Evolutionary conservation across 1,140 invertebrate genomes (phyloP).

Genomic region (Leptinotarsa defecta): DNA sequence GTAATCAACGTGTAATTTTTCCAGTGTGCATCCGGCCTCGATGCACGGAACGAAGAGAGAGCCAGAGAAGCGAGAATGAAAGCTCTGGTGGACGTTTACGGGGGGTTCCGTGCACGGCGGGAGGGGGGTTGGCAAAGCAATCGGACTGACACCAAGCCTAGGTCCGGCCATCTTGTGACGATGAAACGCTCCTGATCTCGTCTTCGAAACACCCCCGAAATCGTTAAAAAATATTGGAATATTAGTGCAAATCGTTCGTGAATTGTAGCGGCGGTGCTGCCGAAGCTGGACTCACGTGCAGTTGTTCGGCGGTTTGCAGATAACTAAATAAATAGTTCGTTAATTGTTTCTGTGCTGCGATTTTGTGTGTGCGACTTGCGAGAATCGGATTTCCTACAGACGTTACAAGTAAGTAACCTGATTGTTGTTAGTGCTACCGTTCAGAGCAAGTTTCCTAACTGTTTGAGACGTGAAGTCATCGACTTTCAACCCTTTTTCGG

Average conservation of each 20-base stretch:
- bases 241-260: slow-evolving; percentile 41
- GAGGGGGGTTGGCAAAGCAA: slow-evolving; percentile 55
- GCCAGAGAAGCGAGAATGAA: slow-evolving; percentile 54
- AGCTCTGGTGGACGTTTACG: slow-evolving; percentile 51
- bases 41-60: slow-evolving; percentile 53
- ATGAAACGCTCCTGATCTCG: slow-evolving; percentile 48
- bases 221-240: slow-evolving; percentile 45
- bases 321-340: background rate
- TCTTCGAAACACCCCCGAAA: slow-evolving; percentile 52
- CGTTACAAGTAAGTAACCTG: background rate
- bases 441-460: background rate
- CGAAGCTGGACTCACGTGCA: slow-evolving; percentile 47
- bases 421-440: background rate
- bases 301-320: slow-evolving; percentile 6
- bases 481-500: background rate
- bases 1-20: slow-evolving; percentile 53
- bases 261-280: slow-evolving; percentile 34
- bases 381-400: slow-evolving; percentile 5
- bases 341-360: slow-evolving; percentile 50
- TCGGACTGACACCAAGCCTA: slow-evolving; percentile 58
- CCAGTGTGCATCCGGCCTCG: slow-evolving; percentile 54
- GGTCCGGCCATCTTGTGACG: slow-evolving; percentile 57
- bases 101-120: slow-evolving; percentile 54
- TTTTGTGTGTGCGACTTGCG: slow-evolving; percentile 49
- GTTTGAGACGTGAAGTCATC: too few species aligned